phyloP scores from a whole-genome alignment of 53 echinoderm and acorn worm species.

The Arbacia lixula region DNA sequence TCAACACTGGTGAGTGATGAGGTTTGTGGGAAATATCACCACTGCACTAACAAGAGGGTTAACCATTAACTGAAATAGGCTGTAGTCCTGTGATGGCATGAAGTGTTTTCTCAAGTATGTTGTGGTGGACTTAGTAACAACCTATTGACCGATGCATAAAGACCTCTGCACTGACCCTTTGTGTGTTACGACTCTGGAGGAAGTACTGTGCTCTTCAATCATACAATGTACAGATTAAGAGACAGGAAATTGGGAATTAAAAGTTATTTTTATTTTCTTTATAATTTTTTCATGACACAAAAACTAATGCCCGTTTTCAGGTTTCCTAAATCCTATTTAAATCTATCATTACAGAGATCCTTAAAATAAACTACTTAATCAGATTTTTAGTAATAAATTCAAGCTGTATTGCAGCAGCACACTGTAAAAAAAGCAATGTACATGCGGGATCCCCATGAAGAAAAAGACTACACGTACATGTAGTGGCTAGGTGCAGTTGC shows the following conservation, averaged over 20 bases:
- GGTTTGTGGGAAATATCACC: conserved; percentile 2
- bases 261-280: too few relatives aligned
- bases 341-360: too few relatives aligned
- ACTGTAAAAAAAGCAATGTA: too few relatives aligned
- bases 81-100: background rate
- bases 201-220: background rate
- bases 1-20: conserved; percentile 7
- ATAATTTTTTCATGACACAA: too few relatives aligned
- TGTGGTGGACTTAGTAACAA: conserved; percentile 11
- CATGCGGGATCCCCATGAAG: too few relatives aligned
- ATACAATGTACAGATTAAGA: background rate
- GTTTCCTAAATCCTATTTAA: too few relatives aligned
- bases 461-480: too few relatives aligned
- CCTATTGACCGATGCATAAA: conserved; percentile 18
- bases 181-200: conserved; percentile 8
- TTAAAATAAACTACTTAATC: too few relatives aligned
- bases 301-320: too few relatives aligned
- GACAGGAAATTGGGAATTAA: conserved; percentile 8
- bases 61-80: conserved; percentile 34
- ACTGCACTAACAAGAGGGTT: conserved; percentile 2
- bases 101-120: conserved; percentile 42
- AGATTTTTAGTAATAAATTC: too few relatives aligned
- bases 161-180: conserved; percentile 3
- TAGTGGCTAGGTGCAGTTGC: too few relatives aligned
- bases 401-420: too few relatives aligned